phyloP scores from a whole-genome alignment of 2,888 invertebrate genomes.

The Micoletzkya japonica region DNA sequence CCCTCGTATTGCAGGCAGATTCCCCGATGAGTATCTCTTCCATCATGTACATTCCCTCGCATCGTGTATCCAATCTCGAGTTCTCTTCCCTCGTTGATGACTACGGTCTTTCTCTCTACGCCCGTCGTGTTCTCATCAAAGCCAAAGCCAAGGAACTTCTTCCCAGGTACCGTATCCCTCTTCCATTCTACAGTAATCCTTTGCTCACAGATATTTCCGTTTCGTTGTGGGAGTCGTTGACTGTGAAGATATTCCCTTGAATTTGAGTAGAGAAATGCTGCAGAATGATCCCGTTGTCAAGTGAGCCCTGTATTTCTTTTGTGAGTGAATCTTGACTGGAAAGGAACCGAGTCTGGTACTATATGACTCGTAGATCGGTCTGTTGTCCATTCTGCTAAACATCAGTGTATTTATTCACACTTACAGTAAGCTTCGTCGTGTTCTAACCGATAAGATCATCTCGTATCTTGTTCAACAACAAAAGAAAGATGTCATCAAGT shows the following conservation, averaged over 20 bases:
- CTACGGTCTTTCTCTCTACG: conserved; percentile 84
- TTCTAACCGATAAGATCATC: conserved; percentile 80
- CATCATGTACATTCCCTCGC: conserved; percentile 88
- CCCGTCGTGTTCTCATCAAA: conserved; percentile 81
- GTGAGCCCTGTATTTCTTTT: no score
- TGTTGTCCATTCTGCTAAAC: background rate
- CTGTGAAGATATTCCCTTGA: conserved; percentile 96
- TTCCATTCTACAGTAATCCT: background rate
- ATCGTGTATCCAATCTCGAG: conserved; percentile 86
- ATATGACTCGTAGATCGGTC: no score
- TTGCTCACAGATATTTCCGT: conserved; percentile 77
- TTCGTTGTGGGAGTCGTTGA: conserved; percentile 96
- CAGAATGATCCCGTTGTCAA: conserved; percentile 88
- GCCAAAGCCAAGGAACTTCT: conserved; percentile 57
- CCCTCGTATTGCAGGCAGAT: conserved; percentile 73
- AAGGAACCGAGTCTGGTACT: no score
- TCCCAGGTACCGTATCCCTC: conserved; percentile 46
- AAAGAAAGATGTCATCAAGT: conserved; percentile 80
- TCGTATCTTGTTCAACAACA: conserved; percentile 84
- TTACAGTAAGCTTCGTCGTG: conserved; percentile 79
- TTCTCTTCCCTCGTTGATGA: conserved; percentile 75
- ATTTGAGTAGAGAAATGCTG: conserved; percentile 89
- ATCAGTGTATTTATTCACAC: background rate
- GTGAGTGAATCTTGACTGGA: no score
- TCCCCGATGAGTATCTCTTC: conserved; percentile 88